These are phyloP conservation scores for Anguilla marmorata DNA, from an alignment of 2,797 vertebrate species.

Conservation along the genomic window DNA sequence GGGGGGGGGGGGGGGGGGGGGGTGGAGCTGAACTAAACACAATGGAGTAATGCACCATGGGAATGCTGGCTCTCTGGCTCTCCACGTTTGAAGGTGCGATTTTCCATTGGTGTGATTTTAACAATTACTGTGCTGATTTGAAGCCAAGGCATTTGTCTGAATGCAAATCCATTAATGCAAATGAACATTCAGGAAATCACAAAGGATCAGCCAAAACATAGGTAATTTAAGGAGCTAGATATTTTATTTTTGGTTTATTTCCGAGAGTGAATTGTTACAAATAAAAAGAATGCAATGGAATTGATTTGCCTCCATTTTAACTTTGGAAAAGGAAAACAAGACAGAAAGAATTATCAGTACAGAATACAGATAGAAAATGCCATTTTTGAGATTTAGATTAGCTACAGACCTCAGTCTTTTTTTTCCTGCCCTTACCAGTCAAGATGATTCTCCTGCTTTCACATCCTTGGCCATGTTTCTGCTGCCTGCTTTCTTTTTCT, in stretches of 20 bases:
- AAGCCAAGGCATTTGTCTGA: background rate
- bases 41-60: background rate
- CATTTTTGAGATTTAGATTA: background rate
- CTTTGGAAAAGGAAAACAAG: background rate
- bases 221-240: background rate
- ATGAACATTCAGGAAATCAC: background rate
- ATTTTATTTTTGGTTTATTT: background rate
- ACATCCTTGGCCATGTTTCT: constrained; percentile 50
- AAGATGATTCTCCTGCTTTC: constrained; percentile 21
- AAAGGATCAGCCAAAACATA: background rate
- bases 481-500: constrained; percentile 41
- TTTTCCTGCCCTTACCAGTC: constrained; percentile 4
- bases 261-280: background rate
- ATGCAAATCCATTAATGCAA: background rate
- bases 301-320: background rate
- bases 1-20: background rate
- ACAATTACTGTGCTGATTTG: background rate
- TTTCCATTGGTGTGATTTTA: background rate
- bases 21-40: background rate
- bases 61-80: background rate
- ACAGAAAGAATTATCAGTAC: too few species aligned
- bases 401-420: background rate
- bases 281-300: background rate
- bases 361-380: background rate
- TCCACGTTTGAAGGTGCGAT: background rate